These are phyloP conservation scores for Melieria picta DNA, from an alignment of 2,888 invertebrate genomes.

Conservation along the genomic window DNA sequence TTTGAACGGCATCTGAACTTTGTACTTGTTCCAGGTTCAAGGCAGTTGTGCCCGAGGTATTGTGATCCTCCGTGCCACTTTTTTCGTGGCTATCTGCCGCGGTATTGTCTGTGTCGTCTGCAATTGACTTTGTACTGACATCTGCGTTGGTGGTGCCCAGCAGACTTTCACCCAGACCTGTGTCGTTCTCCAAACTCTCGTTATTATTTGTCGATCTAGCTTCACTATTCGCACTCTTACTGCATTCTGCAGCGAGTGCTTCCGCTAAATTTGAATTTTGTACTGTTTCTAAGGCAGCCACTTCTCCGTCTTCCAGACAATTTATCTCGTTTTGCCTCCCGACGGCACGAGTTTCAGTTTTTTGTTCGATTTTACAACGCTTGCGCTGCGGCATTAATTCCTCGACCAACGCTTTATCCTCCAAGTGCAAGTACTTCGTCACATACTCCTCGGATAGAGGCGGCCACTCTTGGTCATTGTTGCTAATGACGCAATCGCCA, in stretches of 20 bases:
- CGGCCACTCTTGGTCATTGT: conserved; percentile 45
- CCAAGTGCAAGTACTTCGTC: conserved; percentile 56
- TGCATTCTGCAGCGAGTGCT: background rate
- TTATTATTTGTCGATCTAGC: background rate
- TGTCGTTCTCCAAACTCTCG: conserved; percentile 4
- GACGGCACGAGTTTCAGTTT: background rate
- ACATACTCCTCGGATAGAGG: conserved; percentile 55
- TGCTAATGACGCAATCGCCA: background rate
- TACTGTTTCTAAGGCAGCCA: background rate
- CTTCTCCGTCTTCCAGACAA: background rate
- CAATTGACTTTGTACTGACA: conserved; percentile 10
- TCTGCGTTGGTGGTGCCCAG: background rate
- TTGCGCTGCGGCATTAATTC: conserved; percentile 19
- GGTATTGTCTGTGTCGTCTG: background rate
- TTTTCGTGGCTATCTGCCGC: background rate
- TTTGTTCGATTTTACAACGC: conserved; percentile 16
- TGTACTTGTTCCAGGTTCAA: background rate
- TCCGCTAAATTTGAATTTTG: conserved; percentile 1
- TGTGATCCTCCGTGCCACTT: background rate
- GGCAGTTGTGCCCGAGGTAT: background rate
- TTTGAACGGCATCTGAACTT: conserved; percentile 14
- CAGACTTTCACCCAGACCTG: background rate
- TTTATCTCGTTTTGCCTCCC: background rate
- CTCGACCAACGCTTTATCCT: conserved; percentile 48
- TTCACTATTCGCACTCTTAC: background rate